phyloP scores from a whole-genome alignment of 2,888 invertebrate species.

The Sipunculus nudus region DNA sequence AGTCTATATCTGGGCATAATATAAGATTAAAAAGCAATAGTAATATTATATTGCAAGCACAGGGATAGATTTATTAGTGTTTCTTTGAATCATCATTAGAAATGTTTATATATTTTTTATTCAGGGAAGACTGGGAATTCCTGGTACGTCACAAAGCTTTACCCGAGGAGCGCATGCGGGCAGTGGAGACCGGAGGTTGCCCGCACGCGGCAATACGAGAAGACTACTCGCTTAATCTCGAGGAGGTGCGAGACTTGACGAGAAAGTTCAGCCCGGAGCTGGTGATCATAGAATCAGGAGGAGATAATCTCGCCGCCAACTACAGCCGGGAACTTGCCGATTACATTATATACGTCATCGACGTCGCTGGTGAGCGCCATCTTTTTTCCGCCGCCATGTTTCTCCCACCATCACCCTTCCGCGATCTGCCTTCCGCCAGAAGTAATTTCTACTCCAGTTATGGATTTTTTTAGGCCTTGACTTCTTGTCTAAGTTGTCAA shows the following conservation, averaged over 20 bases:
- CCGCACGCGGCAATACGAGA: conserved; percentile 63
- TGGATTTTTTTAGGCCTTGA: too few species aligned
- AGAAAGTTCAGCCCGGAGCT: conserved; percentile 52
- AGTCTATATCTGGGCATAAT: too few species aligned
- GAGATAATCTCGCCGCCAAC: conserved; percentile 63
- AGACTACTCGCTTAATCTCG: conserved; percentile 63
- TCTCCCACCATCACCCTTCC: too few species aligned
- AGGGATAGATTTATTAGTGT: too few species aligned
- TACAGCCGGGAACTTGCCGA: conserved; percentile 63
- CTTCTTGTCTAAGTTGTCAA: too few species aligned
- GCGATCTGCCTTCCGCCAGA: too few species aligned
- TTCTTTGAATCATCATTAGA: too few species aligned
- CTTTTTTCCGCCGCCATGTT: too few species aligned
- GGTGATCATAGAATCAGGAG: conserved; percentile 62
- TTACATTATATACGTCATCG: conserved; percentile 63
- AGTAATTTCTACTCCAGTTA: too few species aligned
- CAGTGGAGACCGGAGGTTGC: conserved; percentile 64
- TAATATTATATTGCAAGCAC: too few species aligned
- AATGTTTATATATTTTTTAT: too few species aligned
- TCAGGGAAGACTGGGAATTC: conserved; percentile 64
- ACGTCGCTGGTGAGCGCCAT: conserved; percentile 55
- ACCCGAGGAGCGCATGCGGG: conserved; percentile 57
- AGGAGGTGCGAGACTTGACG: conserved; percentile 60
- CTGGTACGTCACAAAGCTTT: conserved; percentile 58
- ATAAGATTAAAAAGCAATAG: too few species aligned